phyloP scores from a whole-genome alignment of 2,797 vertebrate species.

The Phataginus tetradactyla region DNA sequence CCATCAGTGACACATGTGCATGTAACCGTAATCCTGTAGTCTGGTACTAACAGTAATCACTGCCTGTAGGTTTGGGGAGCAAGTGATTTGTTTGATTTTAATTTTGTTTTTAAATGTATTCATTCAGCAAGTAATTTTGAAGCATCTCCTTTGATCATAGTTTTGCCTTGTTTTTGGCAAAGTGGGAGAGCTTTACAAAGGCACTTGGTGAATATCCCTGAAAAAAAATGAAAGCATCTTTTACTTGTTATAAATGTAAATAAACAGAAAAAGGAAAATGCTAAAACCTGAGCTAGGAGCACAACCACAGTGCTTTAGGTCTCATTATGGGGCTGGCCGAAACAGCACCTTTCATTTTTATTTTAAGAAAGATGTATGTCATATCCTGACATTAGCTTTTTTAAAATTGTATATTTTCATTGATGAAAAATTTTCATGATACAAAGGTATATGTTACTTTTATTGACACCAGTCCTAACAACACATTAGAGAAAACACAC shows the following conservation, averaged over 20 bases:
- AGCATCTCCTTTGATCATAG: conserved; percentile 11
- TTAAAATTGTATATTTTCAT: neutral
- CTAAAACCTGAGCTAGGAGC: conserved; percentile 20
- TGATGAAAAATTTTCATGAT: neutral
- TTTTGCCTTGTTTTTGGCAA: conserved; percentile 19
- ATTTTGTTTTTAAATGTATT: conserved; percentile 25
- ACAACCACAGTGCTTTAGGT: neutral
- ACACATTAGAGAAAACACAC: neutral
- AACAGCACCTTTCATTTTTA: conserved; percentile 17
- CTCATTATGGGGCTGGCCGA: neutral
- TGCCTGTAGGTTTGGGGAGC: neutral
- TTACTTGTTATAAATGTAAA: conserved; percentile 11
- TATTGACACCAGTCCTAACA: neutral
- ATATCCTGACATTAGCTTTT: neutral
- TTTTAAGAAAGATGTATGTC: conserved; percentile 27
- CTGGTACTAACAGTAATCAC: neutral
- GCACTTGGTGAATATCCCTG: neutral
- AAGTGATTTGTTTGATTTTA: conserved; percentile 37
- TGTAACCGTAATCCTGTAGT: neutral
- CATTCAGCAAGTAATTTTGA: conserved; percentile 41
- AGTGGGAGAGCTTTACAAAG: neutral
- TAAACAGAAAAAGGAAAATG: conserved; percentile 15
- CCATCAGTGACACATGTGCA: neutral
- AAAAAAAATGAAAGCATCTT: neutral
- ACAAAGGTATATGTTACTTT: neutral